Base-by-base conservation (phyloP, 2,113 vertebrate genomes). In the Ardeotis arabs region DNA sequence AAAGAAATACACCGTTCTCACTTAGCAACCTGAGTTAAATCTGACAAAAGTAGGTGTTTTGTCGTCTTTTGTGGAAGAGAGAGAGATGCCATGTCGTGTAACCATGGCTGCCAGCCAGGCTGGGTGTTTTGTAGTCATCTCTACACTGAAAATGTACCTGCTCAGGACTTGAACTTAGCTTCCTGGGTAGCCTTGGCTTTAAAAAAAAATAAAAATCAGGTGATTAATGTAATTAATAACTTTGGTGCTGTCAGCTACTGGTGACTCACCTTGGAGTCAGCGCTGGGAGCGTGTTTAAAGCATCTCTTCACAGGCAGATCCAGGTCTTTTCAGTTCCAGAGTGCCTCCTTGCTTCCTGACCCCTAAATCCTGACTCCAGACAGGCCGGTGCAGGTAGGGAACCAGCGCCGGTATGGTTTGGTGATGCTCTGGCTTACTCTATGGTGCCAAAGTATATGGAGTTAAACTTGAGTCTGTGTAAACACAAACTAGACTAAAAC, bases 21-120 rank as follows among this genome's bases (percentile, higher is more conserved):
- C 90, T 91, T 92, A 91, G 90, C 94, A 96, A 87, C 85, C 94
- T 73, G 85, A 93, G 88, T 66, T 93, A 59, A 84, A 94, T 91
- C 94, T 90, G 82, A 44, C 82, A 60, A 35, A 52, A 85, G 92
- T 72, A 85, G 85, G 92, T 75, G 90, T 90, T 91, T 25, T 93
- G 92, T 69, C 31, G 7, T 55, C 77, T 93, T 39, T 62, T 59
- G 52, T 69, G 12, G 6, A 35, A 23, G 10, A 81, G 63, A 37
- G 24, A 20, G 33, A 64, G 56, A 52, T 69, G 74, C 29, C 7
- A 47, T 55, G 73, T 28, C 74, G 12, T 1, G 69, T 76, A 73
- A 89, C 84, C 81, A 81, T 55, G 87, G 41, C 90, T 69, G 69
- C 80, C 77, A 75, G 58, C 69, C 27, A 11, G 59, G 39, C 68